Evolutionary conservation across 2,113 vertebrate species (phyloP), one percentile per base, ranked within the genome.

Genomic region (Triplophysa dalaica): DNA sequence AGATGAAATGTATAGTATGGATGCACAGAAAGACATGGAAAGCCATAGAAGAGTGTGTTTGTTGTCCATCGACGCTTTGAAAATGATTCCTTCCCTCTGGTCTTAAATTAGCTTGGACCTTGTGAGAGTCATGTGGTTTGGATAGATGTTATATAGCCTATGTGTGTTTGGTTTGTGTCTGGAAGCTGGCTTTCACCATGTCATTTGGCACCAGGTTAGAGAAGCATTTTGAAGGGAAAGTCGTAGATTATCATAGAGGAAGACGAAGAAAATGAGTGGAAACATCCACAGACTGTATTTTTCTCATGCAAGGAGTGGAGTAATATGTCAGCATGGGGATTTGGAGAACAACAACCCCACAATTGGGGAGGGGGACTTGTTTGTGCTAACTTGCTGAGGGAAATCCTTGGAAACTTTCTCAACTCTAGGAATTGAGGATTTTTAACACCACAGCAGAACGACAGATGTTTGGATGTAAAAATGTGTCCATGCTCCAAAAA

Each of bases 31-130:
- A 56, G 48, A 21, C 29, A 72, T 69, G 26, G 16, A n/a, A 38
- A 63, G 41, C 60, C 10, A 16, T 75, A 69, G 58, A 68, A 43
- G 38, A 72, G 43, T 63, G 70, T 38, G 63, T 79, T 56, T 69
- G 48, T 43, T 70, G 52, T 21, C 54, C 64, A 83, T 52, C 61
- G 61, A 21, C 14, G 24, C 56, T 65, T 52, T 80, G 61, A 77
- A 79, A 26, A 54, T 24, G 68, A 72, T 83, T 77, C 78, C 41
- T 77, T 73, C 58, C 70, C 67, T 72, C 26, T 22, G 19, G 62
- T 54, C 74, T 72, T 43, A 62, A 80, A 83, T 80, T 83, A 83
- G 82, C 50, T 72, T 62, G 75, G 66, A 48, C 19, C 26, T 54
- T 70, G 73, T 33, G 48, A 24, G 70, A 14, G 56, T 70, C 72